Base-by-base conservation (phyloP, 2,888 invertebrate species). In the Amitus sp. region DNA sequence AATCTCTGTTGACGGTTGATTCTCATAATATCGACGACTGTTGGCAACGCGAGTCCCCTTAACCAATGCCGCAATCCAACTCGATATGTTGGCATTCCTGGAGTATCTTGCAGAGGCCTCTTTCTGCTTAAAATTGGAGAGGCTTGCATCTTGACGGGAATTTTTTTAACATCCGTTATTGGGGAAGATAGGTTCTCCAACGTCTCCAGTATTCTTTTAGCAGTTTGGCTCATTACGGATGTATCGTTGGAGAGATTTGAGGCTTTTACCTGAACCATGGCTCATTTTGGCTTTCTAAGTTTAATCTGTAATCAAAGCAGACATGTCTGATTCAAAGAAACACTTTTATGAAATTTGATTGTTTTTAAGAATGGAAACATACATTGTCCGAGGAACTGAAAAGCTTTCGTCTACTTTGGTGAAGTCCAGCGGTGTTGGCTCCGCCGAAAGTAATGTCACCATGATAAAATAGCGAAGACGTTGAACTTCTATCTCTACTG, bases 141-240 rank as follows among this genome's bases (percentile, higher is more conserved):
- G n/a, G n/a, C n/a, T n/a, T n/a, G n/a, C n/a, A n/a, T n/a, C n/a
- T 81, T 80, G n/a, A 84, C 68, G 1, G 92, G 92, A 78, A 94
- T 91, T 75, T 90, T 90, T 74, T 89, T 90, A 1, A 91, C 93
- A 79, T 94, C 94, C 40, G 85, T 85, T 47, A 94, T 82, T 0
- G 95, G 93, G 1, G 94, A 91, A 0, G 93, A 90, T 82, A 92
- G 93, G 70, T 90, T 88, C 77, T 95, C 93, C 52, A 96, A 83
- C 3, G 93, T 86, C 71, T 92, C 90, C 72, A 95, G 83, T 65
- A 96, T 91, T 64, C 90, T 87, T 70, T 89, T 88, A 0, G 95
- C 90, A 2, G 94, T 91, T 65, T 88, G 86, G 74, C 92, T 91
- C 79, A 91, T 85, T 9, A 84, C 83, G 19, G 84, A 75, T 51